phyloP scores from a whole-genome alignment of 2,113 vertebrate genomes.

The Trachemys scripta region DNA sequence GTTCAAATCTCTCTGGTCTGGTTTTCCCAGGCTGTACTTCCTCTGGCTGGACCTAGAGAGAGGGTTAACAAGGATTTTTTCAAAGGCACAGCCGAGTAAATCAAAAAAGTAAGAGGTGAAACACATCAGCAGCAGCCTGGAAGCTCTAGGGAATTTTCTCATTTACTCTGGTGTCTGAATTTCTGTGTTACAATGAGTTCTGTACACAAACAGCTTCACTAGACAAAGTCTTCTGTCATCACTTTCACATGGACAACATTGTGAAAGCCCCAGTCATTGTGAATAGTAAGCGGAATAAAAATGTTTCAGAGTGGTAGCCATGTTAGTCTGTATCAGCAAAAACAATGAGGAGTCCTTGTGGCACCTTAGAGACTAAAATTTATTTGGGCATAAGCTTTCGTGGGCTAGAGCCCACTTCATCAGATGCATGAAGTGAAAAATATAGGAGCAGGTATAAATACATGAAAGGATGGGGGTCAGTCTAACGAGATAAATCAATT shows the following conservation, averaged over 20 bases:
- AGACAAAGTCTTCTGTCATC: not conserved
- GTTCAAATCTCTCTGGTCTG: slow-evolving; percentile 88
- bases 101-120: not conserved
- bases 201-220: not conserved
- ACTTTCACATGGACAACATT: not conserved
- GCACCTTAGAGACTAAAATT: not conserved
- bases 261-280: not conserved
- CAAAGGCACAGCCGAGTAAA: not conserved
- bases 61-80: not conserved
- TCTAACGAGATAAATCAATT: no score
- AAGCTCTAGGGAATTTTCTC: not conserved
- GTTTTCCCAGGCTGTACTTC: slow-evolving; percentile 88
- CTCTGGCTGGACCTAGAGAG: slow-evolving; percentile 81
- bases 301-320: no score
- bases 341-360: no score
- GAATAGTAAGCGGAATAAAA: not conserved
- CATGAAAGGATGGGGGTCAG: no score
- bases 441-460: no score
- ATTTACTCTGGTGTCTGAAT: not conserved
- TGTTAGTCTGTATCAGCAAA: no score
- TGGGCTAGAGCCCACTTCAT: no score
- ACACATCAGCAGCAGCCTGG: fast-evolving
- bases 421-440: no score
- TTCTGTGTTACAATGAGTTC: not conserved
- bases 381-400: no score